Conservation (phyloP, 2,797 vertebrate species). For the Pangasius macronema region DNA sequence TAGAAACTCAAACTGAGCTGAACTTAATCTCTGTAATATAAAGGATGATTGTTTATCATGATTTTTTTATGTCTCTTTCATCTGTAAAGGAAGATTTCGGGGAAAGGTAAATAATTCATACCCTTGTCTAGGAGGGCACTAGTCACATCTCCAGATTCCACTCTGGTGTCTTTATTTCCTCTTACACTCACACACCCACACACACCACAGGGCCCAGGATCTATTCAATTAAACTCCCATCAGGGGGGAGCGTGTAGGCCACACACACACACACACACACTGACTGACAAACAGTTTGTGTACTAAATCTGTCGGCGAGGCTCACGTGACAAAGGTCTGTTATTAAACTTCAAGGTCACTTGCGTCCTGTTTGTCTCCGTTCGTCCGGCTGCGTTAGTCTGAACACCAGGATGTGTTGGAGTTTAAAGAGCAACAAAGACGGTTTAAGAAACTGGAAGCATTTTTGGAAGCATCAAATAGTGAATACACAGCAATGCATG, state of each 20-base stretch:
- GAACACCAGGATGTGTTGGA: not conserved
- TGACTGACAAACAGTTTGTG: not conserved
- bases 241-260: conserved; percentile 15
- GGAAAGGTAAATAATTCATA: conserved; percentile 34
- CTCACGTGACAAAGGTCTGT: conserved; percentile 3
- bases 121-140: not conserved
- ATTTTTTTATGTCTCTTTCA: not conserved
- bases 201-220: conserved; percentile 21
- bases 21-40: not conserved
- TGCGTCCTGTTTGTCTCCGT: not conserved
- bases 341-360: conserved; percentile 24
- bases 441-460: not conserved
- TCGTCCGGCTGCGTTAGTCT: not conserved
- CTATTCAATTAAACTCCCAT: conserved; percentile 47
- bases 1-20: not conserved
- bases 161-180: conserved; percentile 4
- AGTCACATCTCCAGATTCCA: not conserved
- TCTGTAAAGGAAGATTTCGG: conserved; percentile 11
- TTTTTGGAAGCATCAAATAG: not conserved
- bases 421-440: not conserved
- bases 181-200: conserved; percentile 1
- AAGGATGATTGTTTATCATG: not conserved
- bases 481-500: not conserved
- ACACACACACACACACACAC: conserved; percentile 17
- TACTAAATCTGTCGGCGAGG: conserved; percentile 17